Evolutionary conservation across 2,797 vertebrate species (phyloP), one percentile per base, ranked within the genome.

Genomic region (Amblyopsis hoosieri): DNA sequence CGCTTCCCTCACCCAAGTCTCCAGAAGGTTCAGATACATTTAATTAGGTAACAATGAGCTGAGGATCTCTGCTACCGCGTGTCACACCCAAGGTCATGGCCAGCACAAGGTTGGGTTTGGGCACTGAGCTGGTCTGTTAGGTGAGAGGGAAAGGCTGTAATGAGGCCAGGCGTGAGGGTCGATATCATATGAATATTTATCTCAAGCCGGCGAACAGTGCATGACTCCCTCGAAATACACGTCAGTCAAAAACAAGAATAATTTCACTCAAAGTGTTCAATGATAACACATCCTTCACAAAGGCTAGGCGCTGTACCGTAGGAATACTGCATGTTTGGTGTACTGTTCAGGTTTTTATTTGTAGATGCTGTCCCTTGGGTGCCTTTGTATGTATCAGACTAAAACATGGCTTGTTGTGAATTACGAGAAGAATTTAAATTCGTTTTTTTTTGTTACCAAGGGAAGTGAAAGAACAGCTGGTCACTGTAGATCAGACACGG

Each of bases 401-500:
- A 59, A 37, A 82, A 63, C 45, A 47, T 60, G 23, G 53, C 59
- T 7, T 51, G 47, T 54, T 48, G 45, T 80, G 72, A 86, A 71
- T 85, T 80, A 78, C 74, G 76, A 67, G 64, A 67, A 60, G 52
- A 89, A 80, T 80, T 66, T 23, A 72, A 84, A 81, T 59, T 76
- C 61, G 33, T 66, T 6, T 23, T 50, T 56, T 81, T 66, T 75
- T 54, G 59, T 31, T 54, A 66, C 51, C 15, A 63, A 54, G 60
- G 59, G 66, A 76, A 88, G 75, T 72, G 66, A 65, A 89, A 86
- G 81, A 91, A 82, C 90, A 91, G 87, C 84, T 90, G 90, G 80
- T 82, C 70, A 48, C 63, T 50, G 53, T 69, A 66, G 80, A 84
- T 87, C 76, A 67, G 84, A 80, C 77, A 64, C 67, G 75, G 70